Evolutionary conservation across 2,113 vertebrate genomes (phyloP), one percentile per base, ranked within the genome.

Genomic region (Nettapus auritus): DNA sequence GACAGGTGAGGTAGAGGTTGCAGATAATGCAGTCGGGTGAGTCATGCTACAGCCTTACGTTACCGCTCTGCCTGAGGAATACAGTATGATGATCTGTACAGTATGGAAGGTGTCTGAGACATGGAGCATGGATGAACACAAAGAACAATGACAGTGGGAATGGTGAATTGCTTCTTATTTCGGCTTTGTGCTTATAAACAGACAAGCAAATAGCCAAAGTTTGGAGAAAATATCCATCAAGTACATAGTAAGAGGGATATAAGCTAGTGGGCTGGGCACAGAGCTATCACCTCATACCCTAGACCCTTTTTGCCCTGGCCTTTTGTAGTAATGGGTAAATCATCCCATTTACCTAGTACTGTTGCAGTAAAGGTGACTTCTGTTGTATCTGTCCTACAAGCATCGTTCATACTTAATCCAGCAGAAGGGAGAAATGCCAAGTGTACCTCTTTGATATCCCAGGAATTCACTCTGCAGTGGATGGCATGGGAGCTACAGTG

Each of bases 31-130:
- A 79, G 44, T 80, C 48, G 50, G 53, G 77, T 92, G 95, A 94
- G 76, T 70, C 13, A 56, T 18, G 31, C 78, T 82, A 44, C 23
- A 53, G 1, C 62, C 50, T 82, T 74, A 46, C 4, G 28, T 82
- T 77, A 66, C 40, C 4, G 8, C n/a, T 80, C 82, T 91, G 86
- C 63, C 90, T 94, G 86, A 88, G 50, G 57, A 94, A 92, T 96
- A 93, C 82, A 89, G 88, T 96, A 96, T 97, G 96, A 97, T 97
- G 96, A 97, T 97, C 94, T 96, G 74, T 94, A 95, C 52, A 71
- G 91, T 59, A 96, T 96, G 97, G 31, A 73, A 93, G 64, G 88
- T 90, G 94, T 92, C 91, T 84, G 93, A 96, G 94, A 81, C 83
- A 89, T 69, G 71, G 73, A 94, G 56, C 50, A 79, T 88, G 90